Percentiles rank a stretch among this genome's conserved stretches.
phyloP scores from a whole-genome alignment of 2,888 invertebrate species.

The Unio pictorum region DNA sequence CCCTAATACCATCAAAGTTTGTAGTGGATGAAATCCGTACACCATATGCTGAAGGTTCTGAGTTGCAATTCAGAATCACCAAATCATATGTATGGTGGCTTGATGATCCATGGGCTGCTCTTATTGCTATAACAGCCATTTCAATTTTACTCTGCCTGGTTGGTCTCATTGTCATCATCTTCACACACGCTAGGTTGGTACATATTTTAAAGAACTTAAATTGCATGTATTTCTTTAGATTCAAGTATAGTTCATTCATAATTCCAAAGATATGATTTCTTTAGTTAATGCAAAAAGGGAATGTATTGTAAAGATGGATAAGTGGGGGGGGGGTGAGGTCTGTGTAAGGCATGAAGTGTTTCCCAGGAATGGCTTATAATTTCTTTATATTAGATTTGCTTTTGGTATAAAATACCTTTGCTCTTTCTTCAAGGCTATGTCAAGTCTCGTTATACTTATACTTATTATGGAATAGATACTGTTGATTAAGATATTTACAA shows the following conservation, averaged over 20 bases:
- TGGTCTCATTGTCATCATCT: constrained; percentile 93
- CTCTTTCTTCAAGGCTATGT: no score
- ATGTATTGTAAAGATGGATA: no score
- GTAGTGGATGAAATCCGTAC: constrained; percentile 37
- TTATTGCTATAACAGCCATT: constrained; percentile 90
- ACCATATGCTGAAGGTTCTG: constrained; percentile 29
- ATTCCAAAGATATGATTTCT: no score
- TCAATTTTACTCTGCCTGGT: constrained; percentile 89
- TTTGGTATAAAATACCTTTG: not conserved
- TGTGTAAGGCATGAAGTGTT: not conserved
- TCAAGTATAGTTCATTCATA: no score
- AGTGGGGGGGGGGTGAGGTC: no score
- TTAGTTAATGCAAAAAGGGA: no score
- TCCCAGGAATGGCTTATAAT: not conserved
- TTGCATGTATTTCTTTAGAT: no score
- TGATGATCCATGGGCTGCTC: constrained; percentile 85
- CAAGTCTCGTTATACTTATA: no score
- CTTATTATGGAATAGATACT: no score
- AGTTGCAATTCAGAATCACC: constrained; percentile 25
- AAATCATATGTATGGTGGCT: constrained; percentile 66
- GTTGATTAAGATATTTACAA: no score
- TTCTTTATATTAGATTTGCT: not conserved
- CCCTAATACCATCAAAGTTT: no score
- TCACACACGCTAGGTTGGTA: constrained; percentile 90
- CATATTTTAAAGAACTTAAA: not conserved